Evolutionary conservation across 1,140 invertebrate genomes (phyloP), one percentile per base, ranked within the genome.

Genomic region (Prorops nasuta): DNA sequence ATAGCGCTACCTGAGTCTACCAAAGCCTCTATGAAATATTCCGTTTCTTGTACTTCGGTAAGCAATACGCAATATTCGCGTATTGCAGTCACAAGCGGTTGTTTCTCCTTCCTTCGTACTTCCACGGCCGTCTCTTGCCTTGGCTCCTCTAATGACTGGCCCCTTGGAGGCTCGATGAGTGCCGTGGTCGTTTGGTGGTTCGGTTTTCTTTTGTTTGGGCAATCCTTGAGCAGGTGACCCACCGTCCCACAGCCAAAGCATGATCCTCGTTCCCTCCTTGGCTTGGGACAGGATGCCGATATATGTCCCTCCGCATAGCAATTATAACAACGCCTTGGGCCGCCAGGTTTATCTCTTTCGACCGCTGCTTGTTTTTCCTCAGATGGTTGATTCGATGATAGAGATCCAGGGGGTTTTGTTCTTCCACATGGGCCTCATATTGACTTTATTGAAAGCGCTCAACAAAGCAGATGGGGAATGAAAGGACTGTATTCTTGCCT

Each of bases 1-100:
- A n/a, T n/a, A n/a, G n/a, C n/a, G n/a, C n/a, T n/a, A n/a, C 51
- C 44, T 8, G 51, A 44, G 35, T 49, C 51, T 2, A 54, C 22
- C 40, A 54, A 36, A 3, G 51, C 51, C 4, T 19, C 38, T 3
- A 54, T 12, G 8, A 15, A 36, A 44, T 48, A 44, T 2, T 53
- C 12, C 47, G 32, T 37, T 16, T 32, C 39, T 9, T 44, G 4
- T 7, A 6, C 14, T 6, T 17, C n/a, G 17, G n/a, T 17, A 15
- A 7, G 6, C 6, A 17, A 6, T 17, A 17, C 17, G n/a, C n/a
- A 6, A 37, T 37, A 37, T 8, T n/a, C n/a, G n/a, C n/a, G 17
- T 8, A 37, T 15, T 17, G 14, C 4, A n/a, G 17, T 17, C 35
- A 17, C 14, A 37, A 7, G 14, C 8, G 35, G 14, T 6, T n/a